Percentiles rank a stretch among this genome's conserved stretches.
These are phyloP conservation scores for Sylvia borin DNA, from an alignment of 2,797 vertebrate species.

Conservation along the genomic window DNA sequence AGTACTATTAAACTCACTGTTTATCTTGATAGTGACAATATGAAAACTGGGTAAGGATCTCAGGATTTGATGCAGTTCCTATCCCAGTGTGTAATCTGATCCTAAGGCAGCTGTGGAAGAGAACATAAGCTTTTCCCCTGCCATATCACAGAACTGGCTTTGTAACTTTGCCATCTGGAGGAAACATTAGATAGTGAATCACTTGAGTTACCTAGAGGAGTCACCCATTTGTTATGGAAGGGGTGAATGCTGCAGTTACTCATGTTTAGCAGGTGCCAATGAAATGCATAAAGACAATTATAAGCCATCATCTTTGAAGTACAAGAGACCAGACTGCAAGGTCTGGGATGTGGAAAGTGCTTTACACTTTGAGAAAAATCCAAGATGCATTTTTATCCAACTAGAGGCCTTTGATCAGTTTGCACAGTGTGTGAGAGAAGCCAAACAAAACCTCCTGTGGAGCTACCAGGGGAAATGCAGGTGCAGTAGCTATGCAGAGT, in stretches of 20 bases:
- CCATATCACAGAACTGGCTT: conserved; percentile 17
- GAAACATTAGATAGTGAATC: conserved; percentile 59
- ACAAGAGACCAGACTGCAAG: neutral
- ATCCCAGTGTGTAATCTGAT: conserved; percentile 24
- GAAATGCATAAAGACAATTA: conserved; percentile 47
- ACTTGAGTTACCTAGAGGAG: conserved; percentile 33
- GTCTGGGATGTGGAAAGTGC: conserved; percentile 18
- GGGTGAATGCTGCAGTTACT: neutral
- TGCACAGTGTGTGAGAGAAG: neutral
- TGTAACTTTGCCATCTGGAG: conserved; percentile 65
- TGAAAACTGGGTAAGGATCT: neutral
- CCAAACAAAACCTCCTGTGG: conserved; percentile 55
- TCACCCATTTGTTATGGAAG: conserved; percentile 20
- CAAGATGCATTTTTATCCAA: conserved; percentile 19
- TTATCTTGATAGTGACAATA: neutral
- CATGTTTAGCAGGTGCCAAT: conserved; percentile 60
- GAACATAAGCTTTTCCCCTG: neutral
- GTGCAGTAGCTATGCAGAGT: conserved; percentile 25
- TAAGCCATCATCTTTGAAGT: conserved; percentile 61
- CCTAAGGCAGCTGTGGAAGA: conserved; percentile 38
- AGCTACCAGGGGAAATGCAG: conserved; percentile 55
- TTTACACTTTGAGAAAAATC: conserved; percentile 37
- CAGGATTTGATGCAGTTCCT: conserved; percentile 21
- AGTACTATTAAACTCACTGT: neutral
- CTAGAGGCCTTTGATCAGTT: conserved; percentile 52